Base-by-base conservation (phyloP, 2,888 invertebrate species). In the Leptopilina syphax region DNA sequence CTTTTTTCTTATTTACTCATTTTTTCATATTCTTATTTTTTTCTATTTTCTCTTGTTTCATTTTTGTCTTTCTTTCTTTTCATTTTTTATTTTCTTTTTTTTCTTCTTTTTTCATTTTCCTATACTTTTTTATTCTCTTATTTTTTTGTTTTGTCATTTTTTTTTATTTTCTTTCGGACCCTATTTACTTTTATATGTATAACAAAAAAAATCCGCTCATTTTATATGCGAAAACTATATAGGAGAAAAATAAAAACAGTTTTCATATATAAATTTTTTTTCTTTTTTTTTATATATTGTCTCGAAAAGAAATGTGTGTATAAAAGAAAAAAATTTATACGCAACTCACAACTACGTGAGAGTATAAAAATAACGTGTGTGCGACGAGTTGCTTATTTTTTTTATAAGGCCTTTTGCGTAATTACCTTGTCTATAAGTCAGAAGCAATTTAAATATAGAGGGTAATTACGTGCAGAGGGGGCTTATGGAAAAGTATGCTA, bases 371-470 rank as follows among this genome's bases (percentile, higher is more conserved):
- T 63, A 63, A 9, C 18, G 24, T 63, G 63, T 63, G 24, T 63
- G 24, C 7, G 63, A 63, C 18, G 63, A 18, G 63, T 63, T 63
- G 63, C 63, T 63, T 63, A 63, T 50, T 63, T 63, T 18, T 60
- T 63, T 63, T 63, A 63, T 24, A 63, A 63, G 18, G 50, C 50
- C 63, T 63, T 60, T 24, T 63, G 24, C 63, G 63, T 63, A 63
- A 63, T 63, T 63, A 63, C 18, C 24, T 63, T 63, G 63, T 63
- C 9, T 50, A 63, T 63, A 63, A 63, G 18, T 63, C 63, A 63
- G 63, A 18, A 63, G 63, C 63, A 63, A 63, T 63, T 63, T 63
- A 63, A 63, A 63, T 63, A 63, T 63, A 63, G 63, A 63, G 63
- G 24, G 24, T 63, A 63, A 63, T 63, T 63, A 63, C 63, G 63